These are phyloP conservation scores for Thaleichthys pacificus DNA, from an alignment of 2,797 vertebrate species.

Conservation along the genomic window DNA sequence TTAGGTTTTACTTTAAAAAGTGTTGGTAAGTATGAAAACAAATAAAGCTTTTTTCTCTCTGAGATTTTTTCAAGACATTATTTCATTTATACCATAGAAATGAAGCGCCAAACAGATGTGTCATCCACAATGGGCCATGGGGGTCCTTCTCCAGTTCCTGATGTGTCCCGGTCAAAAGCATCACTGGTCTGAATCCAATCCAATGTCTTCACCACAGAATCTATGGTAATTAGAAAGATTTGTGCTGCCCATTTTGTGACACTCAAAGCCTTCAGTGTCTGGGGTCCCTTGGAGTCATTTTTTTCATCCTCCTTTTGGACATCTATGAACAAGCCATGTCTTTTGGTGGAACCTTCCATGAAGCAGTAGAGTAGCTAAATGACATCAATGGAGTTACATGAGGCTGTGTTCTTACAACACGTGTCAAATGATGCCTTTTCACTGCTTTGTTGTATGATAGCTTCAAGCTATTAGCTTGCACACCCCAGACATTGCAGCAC, in stretches of 20 bases:
- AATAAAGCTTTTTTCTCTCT: constrained; percentile 76
- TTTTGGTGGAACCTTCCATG: constrained; percentile 6
- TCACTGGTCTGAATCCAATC: constrained; percentile 8
- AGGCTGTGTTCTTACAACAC: constrained; percentile 13
- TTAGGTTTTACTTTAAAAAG: constrained; percentile 72
- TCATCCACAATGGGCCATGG: too few relatives aligned
- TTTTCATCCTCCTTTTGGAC: constrained; percentile 12
- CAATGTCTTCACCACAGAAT: neutral
- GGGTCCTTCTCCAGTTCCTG: neutral
- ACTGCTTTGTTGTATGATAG: constrained; percentile 13
- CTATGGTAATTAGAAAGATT: constrained; percentile 6
- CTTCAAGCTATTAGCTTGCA: neutral
- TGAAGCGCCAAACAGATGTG: too few relatives aligned
- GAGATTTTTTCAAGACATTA: constrained; percentile 44
- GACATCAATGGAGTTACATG: constrained; percentile 6
- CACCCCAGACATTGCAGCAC: constrained; percentile 18
- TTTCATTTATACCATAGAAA: constrained; percentile 4
- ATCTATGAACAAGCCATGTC: constrained; percentile 5
- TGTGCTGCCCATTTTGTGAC: constrained; percentile 4
- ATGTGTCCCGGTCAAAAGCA: neutral
- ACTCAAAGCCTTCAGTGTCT: constrained; percentile 20
- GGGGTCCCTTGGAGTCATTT: constrained; percentile 9
- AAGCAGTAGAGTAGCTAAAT: constrained; percentile 2
- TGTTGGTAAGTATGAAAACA: constrained; percentile 69
- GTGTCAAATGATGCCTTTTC: constrained; percentile 11